Percentiles rank a stretch among this genome's conserved stretches.
Evolutionary conservation across 2,888 invertebrate genomes (phyloP).

Genomic region (Acrobasis consociella): DNA sequence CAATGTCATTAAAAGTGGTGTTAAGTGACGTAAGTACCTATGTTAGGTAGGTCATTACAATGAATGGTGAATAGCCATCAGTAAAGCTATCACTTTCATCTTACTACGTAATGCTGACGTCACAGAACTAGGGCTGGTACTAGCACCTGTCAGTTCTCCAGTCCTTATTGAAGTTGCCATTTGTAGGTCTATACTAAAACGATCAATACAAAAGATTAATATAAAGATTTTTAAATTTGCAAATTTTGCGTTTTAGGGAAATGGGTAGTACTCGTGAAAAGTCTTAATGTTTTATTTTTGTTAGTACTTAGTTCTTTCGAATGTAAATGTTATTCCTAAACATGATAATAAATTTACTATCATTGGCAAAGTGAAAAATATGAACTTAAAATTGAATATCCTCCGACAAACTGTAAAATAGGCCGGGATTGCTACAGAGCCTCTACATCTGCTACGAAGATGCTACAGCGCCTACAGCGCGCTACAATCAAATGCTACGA

Average conservation of each 20-base stretch:
- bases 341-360: too few species aligned
- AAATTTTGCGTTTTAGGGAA: too few species aligned
- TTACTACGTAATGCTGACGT: conserved; percentile 28
- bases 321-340: too few species aligned
- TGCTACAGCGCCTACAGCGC: not conserved
- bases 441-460: not conserved
- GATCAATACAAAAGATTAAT: too few species aligned
- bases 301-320: too few species aligned
- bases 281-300: too few species aligned
- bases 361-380: too few species aligned
- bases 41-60: conserved; percentile 17
- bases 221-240: too few species aligned
- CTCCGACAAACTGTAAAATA: not conserved
- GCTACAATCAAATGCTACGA: not conserved
- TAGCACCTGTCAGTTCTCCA: not conserved
- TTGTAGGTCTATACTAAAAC: too few species aligned
- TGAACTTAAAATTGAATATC: too few species aligned
- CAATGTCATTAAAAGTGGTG: not conserved
- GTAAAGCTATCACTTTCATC: conserved; percentile 58
- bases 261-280: too few species aligned
- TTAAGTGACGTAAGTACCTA: conserved; percentile 19
- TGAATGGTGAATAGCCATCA: conserved; percentile 16
- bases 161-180: not conserved
- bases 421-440: not conserved
- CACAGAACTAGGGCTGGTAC: conserved; percentile 8